Conservation (phyloP, 2,797 vertebrate species). For the Graptemys geographica region DNA sequence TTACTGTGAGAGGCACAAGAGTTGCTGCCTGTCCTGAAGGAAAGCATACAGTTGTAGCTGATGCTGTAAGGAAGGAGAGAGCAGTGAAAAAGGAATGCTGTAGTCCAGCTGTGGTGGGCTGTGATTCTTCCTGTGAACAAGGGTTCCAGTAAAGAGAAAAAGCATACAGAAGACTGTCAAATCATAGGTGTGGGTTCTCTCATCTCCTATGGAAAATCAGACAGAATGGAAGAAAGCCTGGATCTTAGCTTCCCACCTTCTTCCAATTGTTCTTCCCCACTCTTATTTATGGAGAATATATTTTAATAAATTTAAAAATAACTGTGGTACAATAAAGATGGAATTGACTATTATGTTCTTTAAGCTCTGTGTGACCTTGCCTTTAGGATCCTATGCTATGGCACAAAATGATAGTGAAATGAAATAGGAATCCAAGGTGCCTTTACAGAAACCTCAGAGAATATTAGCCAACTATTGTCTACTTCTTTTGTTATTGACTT, state of each 20-base stretch:
- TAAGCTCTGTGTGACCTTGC: background rate
- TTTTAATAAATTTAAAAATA: background rate
- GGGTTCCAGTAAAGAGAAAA: fast-evolving
- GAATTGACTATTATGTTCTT: background rate
- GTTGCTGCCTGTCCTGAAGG: fast-evolving
- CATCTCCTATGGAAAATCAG: background rate
- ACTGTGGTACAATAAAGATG: background rate
- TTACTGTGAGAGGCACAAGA: background rate
- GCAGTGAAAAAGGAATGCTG: background rate
- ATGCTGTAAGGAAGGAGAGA: fast-evolving
- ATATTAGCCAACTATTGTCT: background rate
- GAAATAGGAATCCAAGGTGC: fast-evolving
- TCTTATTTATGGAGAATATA: background rate
- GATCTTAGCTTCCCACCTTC: background rate
- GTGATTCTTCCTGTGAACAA: fast-evolving
- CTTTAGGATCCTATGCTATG: background rate
- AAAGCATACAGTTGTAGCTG: background rate
- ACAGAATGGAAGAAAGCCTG: background rate
- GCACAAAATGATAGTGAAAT: background rate
- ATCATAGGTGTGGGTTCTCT: fast-evolving
- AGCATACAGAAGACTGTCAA: fast-evolving
- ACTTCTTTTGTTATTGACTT: background rate
- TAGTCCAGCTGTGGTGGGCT: background rate
- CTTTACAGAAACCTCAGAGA: background rate
- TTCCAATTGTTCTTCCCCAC: background rate